Percentiles rank a stretch among this genome's conserved stretches.
phyloP scores from a whole-genome alignment of 2,797 vertebrate genomes.

The Alexandromys oeconomus region DNA sequence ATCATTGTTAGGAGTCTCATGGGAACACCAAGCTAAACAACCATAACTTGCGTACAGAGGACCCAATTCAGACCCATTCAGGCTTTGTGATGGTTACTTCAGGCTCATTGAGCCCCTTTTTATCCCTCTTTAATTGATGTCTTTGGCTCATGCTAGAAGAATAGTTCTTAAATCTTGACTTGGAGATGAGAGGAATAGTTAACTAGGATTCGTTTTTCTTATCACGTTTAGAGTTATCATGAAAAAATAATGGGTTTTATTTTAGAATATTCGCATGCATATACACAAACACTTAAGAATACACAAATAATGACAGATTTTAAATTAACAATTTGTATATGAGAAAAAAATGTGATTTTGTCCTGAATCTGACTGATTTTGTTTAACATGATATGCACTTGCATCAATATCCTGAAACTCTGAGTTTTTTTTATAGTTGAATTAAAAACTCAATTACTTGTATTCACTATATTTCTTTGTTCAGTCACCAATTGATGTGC shows the following conservation, averaged over 20 bases:
- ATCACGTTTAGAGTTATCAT: not conserved
- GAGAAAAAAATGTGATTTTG: not conserved
- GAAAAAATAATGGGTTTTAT: not conserved
- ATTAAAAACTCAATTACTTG: not conserved
- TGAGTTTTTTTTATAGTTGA: not conserved
- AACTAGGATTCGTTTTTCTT: not conserved
- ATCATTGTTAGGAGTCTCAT: too few relatives aligned
- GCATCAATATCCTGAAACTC: not conserved
- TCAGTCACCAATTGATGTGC: not conserved
- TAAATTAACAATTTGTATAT: not conserved
- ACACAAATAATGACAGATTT: not conserved
- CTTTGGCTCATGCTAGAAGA: not conserved
- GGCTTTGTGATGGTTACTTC: not conserved
- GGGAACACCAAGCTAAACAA: too few relatives aligned
- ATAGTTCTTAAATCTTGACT: not conserved
- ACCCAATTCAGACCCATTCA: rapidly evolving
- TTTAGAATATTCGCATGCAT: too few relatives aligned
- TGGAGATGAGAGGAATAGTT: not conserved
- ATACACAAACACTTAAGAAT: not conserved
- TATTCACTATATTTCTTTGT: not conserved
- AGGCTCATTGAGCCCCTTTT: not conserved
- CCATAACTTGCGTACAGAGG: too few relatives aligned
- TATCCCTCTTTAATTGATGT: not conserved
- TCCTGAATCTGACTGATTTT: not conserved
- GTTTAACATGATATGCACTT: not conserved